Evolutionary conservation across 1,140 invertebrate genomes (phyloP).

Genomic region (Caenorhabditis tropicalis): DNA sequence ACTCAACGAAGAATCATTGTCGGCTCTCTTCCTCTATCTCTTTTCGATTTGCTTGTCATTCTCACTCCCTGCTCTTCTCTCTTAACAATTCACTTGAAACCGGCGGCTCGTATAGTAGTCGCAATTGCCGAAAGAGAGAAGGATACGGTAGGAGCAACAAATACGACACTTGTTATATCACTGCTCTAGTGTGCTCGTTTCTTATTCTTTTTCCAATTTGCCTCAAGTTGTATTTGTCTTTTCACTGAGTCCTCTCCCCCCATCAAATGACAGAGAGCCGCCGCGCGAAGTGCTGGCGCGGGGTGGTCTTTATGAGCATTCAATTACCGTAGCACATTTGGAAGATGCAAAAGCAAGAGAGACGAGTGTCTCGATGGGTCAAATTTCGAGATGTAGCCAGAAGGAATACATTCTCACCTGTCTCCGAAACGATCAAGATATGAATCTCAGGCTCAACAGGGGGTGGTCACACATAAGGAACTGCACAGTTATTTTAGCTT

Average conservation of each 20-base stretch:
- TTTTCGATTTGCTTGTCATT: background rate
- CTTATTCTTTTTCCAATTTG: conserved; percentile 35
- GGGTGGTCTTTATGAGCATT: conserved; percentile 43
- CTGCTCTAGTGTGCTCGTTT: conserved; percentile 28
- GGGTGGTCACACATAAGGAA: background rate
- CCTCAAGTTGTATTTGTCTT: conserved; percentile 45
- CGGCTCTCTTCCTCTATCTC: background rate
- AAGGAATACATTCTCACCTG: conserved; percentile 13
- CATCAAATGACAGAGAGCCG: conserved; percentile 1
- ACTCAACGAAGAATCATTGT: conserved; percentile 25
- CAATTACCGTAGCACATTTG: conserved; percentile 43
- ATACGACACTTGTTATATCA: conserved; percentile 45
- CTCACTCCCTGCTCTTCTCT: background rate
- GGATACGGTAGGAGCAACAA: conserved; percentile 43
- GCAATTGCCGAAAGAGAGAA: conserved; percentile 44
- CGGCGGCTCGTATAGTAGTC: conserved; percentile 40
- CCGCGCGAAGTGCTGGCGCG: conserved; percentile 16
- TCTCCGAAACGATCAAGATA: conserved; percentile 41
- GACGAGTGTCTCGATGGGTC: background rate
- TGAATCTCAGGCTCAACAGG: conserved; percentile 5
- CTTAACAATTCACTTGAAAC: conserved; percentile 27
- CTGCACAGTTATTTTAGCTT: background rate
- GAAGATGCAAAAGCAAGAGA: background rate
- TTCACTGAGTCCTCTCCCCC: conserved; percentile 30
- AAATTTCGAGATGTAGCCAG: conserved; percentile 22